Conservation (phyloP, 2,888 invertebrate genomes). For the Acanthosoma haemorrhoidale region DNA sequence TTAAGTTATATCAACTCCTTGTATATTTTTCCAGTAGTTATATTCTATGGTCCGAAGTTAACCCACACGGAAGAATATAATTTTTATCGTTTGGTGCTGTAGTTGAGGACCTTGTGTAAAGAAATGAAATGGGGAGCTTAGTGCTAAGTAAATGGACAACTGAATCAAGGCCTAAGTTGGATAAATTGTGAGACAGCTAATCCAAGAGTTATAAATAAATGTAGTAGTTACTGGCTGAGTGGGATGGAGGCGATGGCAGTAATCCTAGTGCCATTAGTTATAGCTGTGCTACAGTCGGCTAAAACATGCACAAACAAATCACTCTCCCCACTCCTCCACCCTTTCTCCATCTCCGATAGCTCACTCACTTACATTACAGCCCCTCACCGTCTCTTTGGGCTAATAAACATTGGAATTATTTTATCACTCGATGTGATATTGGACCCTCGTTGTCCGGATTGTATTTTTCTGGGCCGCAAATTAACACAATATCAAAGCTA, state of each 20-base stretch:
- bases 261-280: slow-evolving; percentile 22
- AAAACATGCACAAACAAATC: slow-evolving; percentile 22
- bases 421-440: too few relatives aligned
- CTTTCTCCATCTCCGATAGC: background rate
- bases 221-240: slow-evolving; percentile 12
- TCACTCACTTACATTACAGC: background rate
- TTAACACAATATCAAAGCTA: too few relatives aligned
- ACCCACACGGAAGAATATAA: too few relatives aligned
- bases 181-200: slow-evolving; percentile 17
- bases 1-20: too few relatives aligned
- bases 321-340: background rate
- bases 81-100: too few relatives aligned
- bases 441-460: too few relatives aligned
- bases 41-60: too few relatives aligned
- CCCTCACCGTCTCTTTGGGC: background rate
- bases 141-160: slow-evolving; percentile 3
- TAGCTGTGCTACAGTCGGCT: background rate
- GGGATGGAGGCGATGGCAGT: slow-evolving; percentile 9
- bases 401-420: too few relatives aligned
- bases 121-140: background rate
- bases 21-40: too few relatives aligned
- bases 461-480: too few relatives aligned
- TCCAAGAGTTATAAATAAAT: slow-evolving; percentile 26
- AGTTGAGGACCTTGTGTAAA: background rate
- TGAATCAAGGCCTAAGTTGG: slow-evolving; percentile 26